Base-by-base conservation (phyloP, 2,888 invertebrate genomes). In the Pseudococcus jackbeardsleyi region DNA sequence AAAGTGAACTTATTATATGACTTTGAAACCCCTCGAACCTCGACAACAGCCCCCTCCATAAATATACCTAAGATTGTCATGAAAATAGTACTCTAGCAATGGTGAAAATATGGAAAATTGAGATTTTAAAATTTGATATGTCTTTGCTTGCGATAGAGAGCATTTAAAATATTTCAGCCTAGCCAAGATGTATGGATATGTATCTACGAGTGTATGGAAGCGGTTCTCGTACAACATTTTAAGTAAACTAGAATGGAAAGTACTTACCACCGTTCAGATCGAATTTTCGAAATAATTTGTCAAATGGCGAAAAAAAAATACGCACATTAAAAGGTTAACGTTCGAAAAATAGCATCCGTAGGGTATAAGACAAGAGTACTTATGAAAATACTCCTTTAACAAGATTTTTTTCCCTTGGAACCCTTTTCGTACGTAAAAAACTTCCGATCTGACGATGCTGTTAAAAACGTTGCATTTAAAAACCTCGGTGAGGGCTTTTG, bases 311-410 rank as follows among this genome's bases (percentile, higher is more conserved):
- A 59, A 59, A 59, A 68, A 26, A 68, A 22, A 68, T 33, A 72
- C 15, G 11, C 8, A 64, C 72, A 33, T 79, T 42, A n/a, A 79
- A 79, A 82, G 79, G 46, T 82, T 82, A 82, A 82, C 79, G 79
- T 82, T 82, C 46, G 42, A 46, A 82, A 82, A 82, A 82, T 82
- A 46, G 79, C 46, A 82, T 82, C 46, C 77, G 77, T 77, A 77
- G 79, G 79, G 79, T 82, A 82, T 46, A 42, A 12, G 46, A 46
- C 72, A 46, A 82, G 79, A 46, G 79, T 82, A 82, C 79, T 46
- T 82, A 42, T 82, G 19, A 82, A 77, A 33, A 77, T 77, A 82
- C 79, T 46, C 79, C 72, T 1, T 82, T 82, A 82, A 82, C 79
- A 82, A 82, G 79, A 82, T 82, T 64, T 64, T 22, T 64, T 22